Conservation (phyloP, 2,113 vertebrate species). For the Aphyosemion australe region DNA sequence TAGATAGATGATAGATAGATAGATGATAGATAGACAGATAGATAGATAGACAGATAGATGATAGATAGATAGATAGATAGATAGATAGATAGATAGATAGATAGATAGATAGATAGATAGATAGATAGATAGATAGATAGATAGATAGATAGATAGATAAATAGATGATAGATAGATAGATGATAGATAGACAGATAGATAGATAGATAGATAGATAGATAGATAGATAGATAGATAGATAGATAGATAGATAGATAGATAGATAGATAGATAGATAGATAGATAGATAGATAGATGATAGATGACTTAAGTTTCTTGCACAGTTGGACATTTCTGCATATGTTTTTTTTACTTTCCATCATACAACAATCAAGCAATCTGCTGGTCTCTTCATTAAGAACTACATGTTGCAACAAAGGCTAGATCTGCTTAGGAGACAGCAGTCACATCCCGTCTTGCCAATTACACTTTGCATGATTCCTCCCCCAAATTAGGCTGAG, state of each 20-base stretch:
- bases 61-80: constrained; percentile 16
- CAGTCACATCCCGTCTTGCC: constrained; percentile 69
- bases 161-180: neutral
- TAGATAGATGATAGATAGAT: neutral
- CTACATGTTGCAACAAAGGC: constrained; percentile 61
- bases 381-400: constrained; percentile 64
- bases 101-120: neutral
- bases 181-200: neutral
- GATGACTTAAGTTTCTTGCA: too few relatives aligned
- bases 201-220: neutral
- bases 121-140: neutral
- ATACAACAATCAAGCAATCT: constrained; percentile 54
- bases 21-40: neutral
- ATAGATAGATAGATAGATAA: neutral
- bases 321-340: too few relatives aligned
- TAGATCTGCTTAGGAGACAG: constrained; percentile 61
- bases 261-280: neutral
- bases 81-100: neutral
- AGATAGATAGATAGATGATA: neutral
- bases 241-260: neutral
- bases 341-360: constrained; percentile 23
- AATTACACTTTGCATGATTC: constrained; percentile 83
- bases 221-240: constrained; percentile 2
- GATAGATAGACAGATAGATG: neutral
- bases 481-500: constrained; percentile 81